Percentiles rank a stretch among this genome's conserved stretches.
Evolutionary conservation across 2,113 vertebrate species (phyloP).

Genomic region (Petaurus breviceps): DNA sequence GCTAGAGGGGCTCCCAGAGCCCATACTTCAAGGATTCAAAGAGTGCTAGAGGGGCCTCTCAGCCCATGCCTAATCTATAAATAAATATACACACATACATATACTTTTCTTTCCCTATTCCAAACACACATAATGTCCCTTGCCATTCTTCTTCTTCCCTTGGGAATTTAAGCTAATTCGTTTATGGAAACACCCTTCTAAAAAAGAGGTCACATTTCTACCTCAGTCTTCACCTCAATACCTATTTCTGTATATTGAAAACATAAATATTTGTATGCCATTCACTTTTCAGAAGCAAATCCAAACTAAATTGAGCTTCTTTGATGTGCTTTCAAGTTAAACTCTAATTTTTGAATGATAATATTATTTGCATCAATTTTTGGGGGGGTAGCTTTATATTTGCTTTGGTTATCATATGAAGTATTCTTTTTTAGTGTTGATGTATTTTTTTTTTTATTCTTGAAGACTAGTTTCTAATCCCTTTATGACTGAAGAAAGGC

Average conservation of each 20-base stretch:
- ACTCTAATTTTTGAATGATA: neutral
- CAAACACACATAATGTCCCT: neutral
- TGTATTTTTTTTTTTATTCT: conserved; percentile 22
- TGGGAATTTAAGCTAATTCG: neutral
- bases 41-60: too few relatives aligned
- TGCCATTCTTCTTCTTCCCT: neutral
- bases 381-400: neutral
- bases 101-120: neutral
- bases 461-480: neutral
- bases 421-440: neutral
- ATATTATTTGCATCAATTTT: neutral
- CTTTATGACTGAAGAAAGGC: conserved; percentile 13
- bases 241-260: conserved; percentile 10
- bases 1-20: too few relatives aligned
- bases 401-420: neutral
- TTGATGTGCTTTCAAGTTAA: neutral
- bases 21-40: too few relatives aligned
- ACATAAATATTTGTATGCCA: conserved; percentile 7
- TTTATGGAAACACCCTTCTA: neutral
- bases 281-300: conserved; percentile 5
- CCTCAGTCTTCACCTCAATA: conserved; percentile 1
- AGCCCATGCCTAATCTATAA: too few relatives aligned
- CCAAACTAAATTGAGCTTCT: conserved; percentile 12
- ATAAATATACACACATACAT: too few relatives aligned
- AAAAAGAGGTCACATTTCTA: neutral